A percentile compares a stretch with the other conserved stretches of the same genome.
Evolutionary conservation across 2,797 vertebrate species (phyloP).

Genomic region (Gambelia wislizenii): DNA sequence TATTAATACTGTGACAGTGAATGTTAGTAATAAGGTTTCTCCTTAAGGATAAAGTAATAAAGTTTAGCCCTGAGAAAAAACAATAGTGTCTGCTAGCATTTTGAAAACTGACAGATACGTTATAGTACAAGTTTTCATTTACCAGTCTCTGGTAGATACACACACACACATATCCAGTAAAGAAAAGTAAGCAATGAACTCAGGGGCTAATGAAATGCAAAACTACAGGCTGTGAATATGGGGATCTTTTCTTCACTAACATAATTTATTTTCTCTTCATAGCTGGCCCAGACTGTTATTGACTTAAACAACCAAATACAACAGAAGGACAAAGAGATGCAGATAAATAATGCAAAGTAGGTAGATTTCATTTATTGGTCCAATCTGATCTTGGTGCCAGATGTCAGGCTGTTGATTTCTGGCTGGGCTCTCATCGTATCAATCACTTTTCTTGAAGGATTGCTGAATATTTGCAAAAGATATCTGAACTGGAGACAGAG

Average conservation of each 20-base stretch:
- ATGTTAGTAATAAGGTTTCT: not conserved
- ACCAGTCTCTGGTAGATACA: not conserved
- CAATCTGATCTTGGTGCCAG: not conserved
- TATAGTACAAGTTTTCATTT: not conserved
- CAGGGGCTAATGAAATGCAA: not conserved
- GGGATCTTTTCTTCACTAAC: constrained; percentile 22
- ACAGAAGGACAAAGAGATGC: constrained; percentile 95
- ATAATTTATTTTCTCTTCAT: constrained; percentile 42
- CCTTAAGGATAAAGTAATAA: not conserved
- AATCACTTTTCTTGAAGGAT: constrained; percentile 81
- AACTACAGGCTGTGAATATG: not conserved
- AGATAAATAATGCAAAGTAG: constrained; percentile 93
- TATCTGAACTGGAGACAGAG: constrained; percentile 87
- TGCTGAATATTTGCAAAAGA: constrained; percentile 89
- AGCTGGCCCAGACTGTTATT: constrained; percentile 95
- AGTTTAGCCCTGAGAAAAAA: not conserved
- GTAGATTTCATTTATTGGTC: constrained; percentile 49
- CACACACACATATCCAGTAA: too few species aligned
- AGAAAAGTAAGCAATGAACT: not conserved
- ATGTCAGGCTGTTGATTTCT: not conserved
- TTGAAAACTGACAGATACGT: not conserved
- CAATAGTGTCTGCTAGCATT: not conserved
- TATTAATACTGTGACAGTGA: not conserved
- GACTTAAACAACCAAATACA: constrained; percentile 96
- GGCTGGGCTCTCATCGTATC: constrained; percentile 10